Evolutionary conservation across 2,888 invertebrate species (phyloP), one percentile per base, ranked within the genome.

Genomic region (Caenorhabditis doughertyi): DNA sequence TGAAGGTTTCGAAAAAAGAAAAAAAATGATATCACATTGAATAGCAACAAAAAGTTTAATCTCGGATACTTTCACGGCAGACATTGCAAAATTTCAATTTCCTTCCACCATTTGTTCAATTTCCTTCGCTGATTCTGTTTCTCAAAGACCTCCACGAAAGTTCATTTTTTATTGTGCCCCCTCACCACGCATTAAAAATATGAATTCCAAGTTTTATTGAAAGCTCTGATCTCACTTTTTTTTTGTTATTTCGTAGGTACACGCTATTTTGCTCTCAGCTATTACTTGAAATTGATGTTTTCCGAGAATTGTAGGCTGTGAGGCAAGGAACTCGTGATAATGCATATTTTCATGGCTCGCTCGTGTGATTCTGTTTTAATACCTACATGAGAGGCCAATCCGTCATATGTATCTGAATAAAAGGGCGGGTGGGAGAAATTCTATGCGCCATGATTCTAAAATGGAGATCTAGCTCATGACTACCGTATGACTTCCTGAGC

Each of bases 281-380:
- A 16, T 13, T 7, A 42, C 42, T 47, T 3, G 18, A 47, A 47
- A 47, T 47, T 8, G 42, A 3, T 47, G 44, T 47, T 47, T 47
- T 47, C 44, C 44, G 8, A 47, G 44, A 35, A 35, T n/a, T n/a
- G n/a, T n/a, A n/a, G n/a, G n/a, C n/a, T n/a, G n/a, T n/a, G n/a
- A n/a, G n/a, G n/a, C n/a, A n/a, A n/a, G n/a, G n/a, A 18, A 18
- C 44, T 47, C 44, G 44, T 47, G 44, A 47, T 47, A 47, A 47
- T 9, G n/a, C n/a, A n/a, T n/a, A n/a, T n/a, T n/a, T n/a, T n/a
- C n/a, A n/a, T n/a, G n/a, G n/a, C n/a, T n/a, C n/a, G n/a, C n/a
- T n/a, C n/a, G n/a, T n/a, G n/a, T n/a, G n/a, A n/a, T n/a, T n/a
- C 44, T 8, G 18, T 47, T 47, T 47, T 13, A 3, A 3, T 47